Evolutionary conservation across 2,113 vertebrate species (phyloP).

Genomic region (Scopus umbretta): DNA sequence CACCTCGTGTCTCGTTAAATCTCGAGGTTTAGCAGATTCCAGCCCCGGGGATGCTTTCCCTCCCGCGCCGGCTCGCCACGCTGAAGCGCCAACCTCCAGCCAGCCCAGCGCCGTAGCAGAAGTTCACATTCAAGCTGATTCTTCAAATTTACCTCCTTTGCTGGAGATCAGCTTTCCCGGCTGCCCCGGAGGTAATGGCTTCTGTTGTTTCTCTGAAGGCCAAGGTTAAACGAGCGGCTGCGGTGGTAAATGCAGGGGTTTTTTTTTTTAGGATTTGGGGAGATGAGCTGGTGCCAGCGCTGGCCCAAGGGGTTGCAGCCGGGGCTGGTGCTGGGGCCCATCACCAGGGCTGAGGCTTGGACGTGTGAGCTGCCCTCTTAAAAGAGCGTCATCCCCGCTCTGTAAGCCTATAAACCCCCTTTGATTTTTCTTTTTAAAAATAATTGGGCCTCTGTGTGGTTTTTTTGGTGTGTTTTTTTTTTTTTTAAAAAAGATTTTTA

Average conservation of each 20-base stretch:
- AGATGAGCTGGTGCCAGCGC: neutral
- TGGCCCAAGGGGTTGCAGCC: neutral
- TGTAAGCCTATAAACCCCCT: neutral
- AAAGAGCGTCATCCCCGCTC: neutral
- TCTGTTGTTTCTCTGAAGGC: neutral
- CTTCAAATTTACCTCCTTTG: neutral
- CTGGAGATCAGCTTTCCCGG: neutral
- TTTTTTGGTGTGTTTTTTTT: neutral
- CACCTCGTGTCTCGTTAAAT: neutral
- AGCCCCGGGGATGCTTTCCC: neutral
- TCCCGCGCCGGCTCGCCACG: neutral
- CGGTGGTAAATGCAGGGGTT: neutral
- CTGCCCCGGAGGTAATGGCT: neutral
- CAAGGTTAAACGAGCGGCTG: neutral
- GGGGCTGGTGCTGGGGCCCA: neutral
- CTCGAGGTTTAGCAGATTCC: neutral
- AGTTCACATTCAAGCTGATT: neutral
- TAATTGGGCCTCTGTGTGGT: neutral
- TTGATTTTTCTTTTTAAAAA: neutral
- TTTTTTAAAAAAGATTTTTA: neutral
- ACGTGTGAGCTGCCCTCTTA: neutral
- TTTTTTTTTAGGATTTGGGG: neutral
- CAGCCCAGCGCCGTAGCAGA: fast-evolving
- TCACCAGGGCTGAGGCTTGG: neutral
- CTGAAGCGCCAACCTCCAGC: neutral